phyloP scores from a whole-genome alignment of 2,113 vertebrate genomes.

The Recurvirostra avosetta region DNA sequence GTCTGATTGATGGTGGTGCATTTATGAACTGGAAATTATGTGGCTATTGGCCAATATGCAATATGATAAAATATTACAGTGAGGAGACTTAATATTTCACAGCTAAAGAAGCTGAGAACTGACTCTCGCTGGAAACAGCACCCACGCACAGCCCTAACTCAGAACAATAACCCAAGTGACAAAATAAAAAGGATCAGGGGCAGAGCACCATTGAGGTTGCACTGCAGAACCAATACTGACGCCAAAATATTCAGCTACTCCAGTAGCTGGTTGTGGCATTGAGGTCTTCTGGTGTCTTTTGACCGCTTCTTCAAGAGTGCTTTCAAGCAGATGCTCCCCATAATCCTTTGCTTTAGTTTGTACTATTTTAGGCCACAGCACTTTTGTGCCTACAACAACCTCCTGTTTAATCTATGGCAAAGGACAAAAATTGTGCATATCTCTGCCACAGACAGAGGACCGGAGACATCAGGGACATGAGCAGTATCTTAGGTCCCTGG shows the following conservation, averaged over 20 bases:
- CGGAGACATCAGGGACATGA: neutral
- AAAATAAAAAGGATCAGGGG: neutral
- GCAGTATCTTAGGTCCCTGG: neutral
- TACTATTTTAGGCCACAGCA: neutral
- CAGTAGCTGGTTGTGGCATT: neutral
- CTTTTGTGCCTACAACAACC: neutral
- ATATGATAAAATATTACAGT: conserved; percentile 38
- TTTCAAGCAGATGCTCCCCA: neutral
- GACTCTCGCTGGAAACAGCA: neutral
- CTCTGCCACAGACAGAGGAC: neutral
- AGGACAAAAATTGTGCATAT: neutral
- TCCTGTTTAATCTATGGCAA: neutral
- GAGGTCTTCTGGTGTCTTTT: neutral
- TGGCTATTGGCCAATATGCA: conserved; percentile 44
- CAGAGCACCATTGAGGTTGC: neutral
- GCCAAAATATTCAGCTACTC: neutral
- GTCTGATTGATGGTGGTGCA: conserved; percentile 39
- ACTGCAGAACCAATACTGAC: neutral
- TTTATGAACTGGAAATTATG: conserved; percentile 58
- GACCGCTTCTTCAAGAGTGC: neutral
- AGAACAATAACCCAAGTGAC: neutral
- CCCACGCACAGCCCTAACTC: neutral
- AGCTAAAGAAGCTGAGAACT: conserved; percentile 3
- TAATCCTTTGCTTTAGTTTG: neutral
- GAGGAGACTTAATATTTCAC: conserved; percentile 55